These are phyloP conservation scores for Dicyrtomina minuta DNA, from an alignment of 2,888 invertebrate genomes.

Conservation along the genomic window DNA sequence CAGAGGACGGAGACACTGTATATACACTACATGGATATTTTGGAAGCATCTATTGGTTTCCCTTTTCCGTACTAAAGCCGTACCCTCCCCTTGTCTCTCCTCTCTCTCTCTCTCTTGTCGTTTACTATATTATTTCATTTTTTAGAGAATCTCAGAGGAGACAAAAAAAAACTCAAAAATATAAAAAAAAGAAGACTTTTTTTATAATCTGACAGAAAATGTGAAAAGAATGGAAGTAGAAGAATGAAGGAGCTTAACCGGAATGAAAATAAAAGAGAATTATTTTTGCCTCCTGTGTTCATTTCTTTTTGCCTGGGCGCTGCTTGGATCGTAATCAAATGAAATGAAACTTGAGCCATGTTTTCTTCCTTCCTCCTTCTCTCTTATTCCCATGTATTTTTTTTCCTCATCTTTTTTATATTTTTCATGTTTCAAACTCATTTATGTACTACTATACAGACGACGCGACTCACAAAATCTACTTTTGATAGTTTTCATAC, in stretches of 20 bases:
- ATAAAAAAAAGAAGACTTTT: not conserved
- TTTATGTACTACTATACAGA: too few species aligned
- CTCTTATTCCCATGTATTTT: too few species aligned
- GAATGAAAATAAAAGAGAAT: constrained; percentile 20
- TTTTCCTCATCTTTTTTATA: not conserved
- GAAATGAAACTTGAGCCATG: constrained; percentile 12
- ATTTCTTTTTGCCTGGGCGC: not conserved
- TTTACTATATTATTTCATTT: not conserved
- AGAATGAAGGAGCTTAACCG: constrained; percentile 19
- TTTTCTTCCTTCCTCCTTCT: not conserved
- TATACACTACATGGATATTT: not conserved
- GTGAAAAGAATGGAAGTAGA: constrained; percentile 1
- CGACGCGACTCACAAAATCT: too few species aligned
- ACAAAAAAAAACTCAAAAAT: not conserved
- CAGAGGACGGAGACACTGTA: too few species aligned
- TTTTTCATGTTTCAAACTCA: not conserved
- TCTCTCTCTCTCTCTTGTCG: not conserved
- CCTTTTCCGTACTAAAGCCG: not conserved
- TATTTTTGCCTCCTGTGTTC: constrained; percentile 6
- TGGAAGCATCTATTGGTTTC: not conserved
- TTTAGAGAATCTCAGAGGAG: too few species aligned
- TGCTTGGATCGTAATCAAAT: not conserved
- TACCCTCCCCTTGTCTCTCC: not conserved
- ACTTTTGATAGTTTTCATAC: not conserved
- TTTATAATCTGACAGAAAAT: constrained; percentile 12